phyloP scores from a whole-genome alignment of 1,140 invertebrate species.

The Drosophila biarmipes region DNA sequence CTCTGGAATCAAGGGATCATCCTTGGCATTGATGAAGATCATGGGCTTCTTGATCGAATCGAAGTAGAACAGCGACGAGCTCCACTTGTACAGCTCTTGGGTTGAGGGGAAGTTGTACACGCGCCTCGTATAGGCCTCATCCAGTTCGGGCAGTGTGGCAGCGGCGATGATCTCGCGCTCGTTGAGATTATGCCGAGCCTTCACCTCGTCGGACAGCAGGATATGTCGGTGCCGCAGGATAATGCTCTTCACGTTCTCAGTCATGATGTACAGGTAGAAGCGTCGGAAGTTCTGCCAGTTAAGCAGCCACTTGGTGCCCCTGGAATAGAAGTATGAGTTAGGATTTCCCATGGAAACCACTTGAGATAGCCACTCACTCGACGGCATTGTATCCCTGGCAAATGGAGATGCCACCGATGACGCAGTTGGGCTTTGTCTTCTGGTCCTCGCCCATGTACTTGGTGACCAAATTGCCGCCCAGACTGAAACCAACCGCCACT shows the following conservation, averaged over 20 bases:
- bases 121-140: constrained; percentile 93
- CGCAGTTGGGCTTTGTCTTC: constrained; percentile 87
- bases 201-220: constrained; percentile 91
- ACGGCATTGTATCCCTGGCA: constrained; percentile 96
- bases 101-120: constrained; percentile 91
- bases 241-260: constrained; percentile 94
- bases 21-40: constrained; percentile 94
- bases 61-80: constrained; percentile 91
- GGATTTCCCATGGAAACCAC: not conserved
- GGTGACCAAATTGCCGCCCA: constrained; percentile 94
- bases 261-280: constrained; percentile 96
- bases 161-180: constrained; percentile 93
- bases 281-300: constrained; percentile 95
- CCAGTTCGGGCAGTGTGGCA: constrained; percentile 93
- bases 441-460: constrained; percentile 94
- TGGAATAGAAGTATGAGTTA: constrained; percentile 67
- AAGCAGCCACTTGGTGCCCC: constrained; percentile 91
- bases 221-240: constrained; percentile 91
- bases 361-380: constrained; percentile 86
- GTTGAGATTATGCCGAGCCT: constrained; percentile 88
- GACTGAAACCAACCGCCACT: constrained; percentile 94
- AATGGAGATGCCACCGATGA: constrained; percentile 94
- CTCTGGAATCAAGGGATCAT: constrained; percentile 95
- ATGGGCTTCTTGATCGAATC: constrained; percentile 92
- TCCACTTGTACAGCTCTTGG: constrained; percentile 92